Percentiles rank a stretch among this genome's conserved stretches.
These are phyloP conservation scores for Synergus gifuensis DNA, from an alignment of 2,888 invertebrate genomes.

Conservation along the genomic window DNA sequence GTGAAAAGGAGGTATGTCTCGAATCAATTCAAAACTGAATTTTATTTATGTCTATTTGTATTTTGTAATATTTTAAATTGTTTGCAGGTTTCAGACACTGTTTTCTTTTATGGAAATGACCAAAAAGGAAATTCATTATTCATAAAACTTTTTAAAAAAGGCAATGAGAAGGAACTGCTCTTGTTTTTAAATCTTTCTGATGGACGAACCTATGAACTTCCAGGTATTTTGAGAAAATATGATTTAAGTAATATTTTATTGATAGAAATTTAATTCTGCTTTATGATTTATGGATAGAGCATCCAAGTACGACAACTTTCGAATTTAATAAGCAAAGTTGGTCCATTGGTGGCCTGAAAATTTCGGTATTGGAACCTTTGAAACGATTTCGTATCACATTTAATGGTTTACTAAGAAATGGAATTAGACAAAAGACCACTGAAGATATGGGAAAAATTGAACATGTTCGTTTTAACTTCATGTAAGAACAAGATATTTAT, in stretches of 20 bases:
- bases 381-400: slow-evolving; percentile 83
- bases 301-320: slow-evolving; percentile 79
- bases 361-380: slow-evolving; percentile 83
- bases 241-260: background rate
- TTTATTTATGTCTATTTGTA: background rate
- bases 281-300: slow-evolving; percentile 73
- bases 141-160: slow-evolving; percentile 79
- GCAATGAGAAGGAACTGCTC: slow-evolving; percentile 80
- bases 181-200: slow-evolving; percentile 79
- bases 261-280: background rate
- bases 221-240: slow-evolving; percentile 72
- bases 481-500: slow-evolving; percentile 77
- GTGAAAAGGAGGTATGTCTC: slow-evolving; percentile 53
- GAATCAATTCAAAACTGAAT: background rate
- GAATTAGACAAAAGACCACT: slow-evolving; percentile 73
- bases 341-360: slow-evolving; percentile 81
- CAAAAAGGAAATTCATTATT: slow-evolving; percentile 81
- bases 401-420: slow-evolving; percentile 84
- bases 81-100: slow-evolving; percentile 75
- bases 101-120: slow-evolving; percentile 80
- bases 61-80: background rate
- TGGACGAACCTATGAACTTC: slow-evolving; percentile 78
- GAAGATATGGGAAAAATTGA: slow-evolving; percentile 65
- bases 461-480: slow-evolving; percentile 81
- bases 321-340: slow-evolving; percentile 79